Evolutionary conservation across 2,113 vertebrate genomes (phyloP), one percentile per base, ranked within the genome.

Genomic region (Mormoops blainvillei): DNA sequence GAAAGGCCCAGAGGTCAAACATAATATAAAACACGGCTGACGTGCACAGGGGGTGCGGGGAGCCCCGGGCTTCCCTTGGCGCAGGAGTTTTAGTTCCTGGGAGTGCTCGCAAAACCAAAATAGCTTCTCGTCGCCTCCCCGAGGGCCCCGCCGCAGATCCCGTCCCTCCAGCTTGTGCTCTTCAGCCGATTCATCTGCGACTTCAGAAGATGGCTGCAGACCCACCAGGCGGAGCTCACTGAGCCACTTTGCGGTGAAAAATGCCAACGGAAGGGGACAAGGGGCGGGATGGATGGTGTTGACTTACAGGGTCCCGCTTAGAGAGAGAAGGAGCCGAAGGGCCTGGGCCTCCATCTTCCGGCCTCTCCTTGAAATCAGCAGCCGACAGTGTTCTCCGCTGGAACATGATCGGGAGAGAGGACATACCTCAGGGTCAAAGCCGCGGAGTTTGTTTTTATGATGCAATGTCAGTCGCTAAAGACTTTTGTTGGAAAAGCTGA

Each of bases 1-100:
- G 6, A 22, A 86, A 89, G 73, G 45, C 54, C 65, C 4, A 26
- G 18, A 77, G 16, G 48, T 20, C 7, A 14, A 16, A 16, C 2
- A 2, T 3, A 4, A 19, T 20, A 16, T n/a, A 1, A 45, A 43
- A 28, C 20, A 5, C 0, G 14, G 4, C 41, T 2, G 8, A 24
- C 14, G 9, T 11, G 2, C 19, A 16, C 26, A 2, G 36, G 36
- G 12, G n/a, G 24, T 0, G 0, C 36, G 19, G 9, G 12, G 0
- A 2, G 18, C 5, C 0, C 19, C 20, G 36, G 8, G 56, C 11
- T n/a, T 38, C 58, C 67, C 13, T 33, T 11, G 38, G n/a, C 26
- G 6, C n/a, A 36, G 56, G 71, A 20, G 2, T 41, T n/a, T n/a
- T 5, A 61, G 58, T 4, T 74, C 3, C 43, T 58, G 16, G 0